These are phyloP conservation scores for Cyanoliseus patagonus DNA, from an alignment of 2,113 vertebrate species.

Conservation along the genomic window DNA sequence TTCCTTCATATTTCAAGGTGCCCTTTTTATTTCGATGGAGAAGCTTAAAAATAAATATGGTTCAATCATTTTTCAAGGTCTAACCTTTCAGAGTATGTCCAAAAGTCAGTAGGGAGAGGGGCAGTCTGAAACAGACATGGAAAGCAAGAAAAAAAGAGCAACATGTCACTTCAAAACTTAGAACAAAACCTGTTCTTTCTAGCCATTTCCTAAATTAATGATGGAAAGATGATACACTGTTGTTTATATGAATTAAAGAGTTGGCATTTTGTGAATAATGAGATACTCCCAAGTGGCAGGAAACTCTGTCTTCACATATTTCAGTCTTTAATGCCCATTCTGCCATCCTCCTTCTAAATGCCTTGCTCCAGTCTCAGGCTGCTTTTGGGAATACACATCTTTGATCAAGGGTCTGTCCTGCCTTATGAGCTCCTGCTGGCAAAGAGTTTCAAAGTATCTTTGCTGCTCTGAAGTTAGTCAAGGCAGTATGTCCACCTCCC, in stretches of 20 bases:
- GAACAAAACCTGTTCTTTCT: not conserved
- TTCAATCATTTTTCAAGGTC: not conserved
- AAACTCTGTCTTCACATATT: not conserved
- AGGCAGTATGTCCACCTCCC: not conserved
- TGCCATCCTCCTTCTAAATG: not conserved
- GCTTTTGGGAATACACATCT: not conserved
- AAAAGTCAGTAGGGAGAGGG: not conserved
- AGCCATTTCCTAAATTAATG: not conserved
- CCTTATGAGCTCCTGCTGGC: not conserved
- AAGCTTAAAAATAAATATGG: not conserved
- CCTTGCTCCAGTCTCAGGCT: not conserved
- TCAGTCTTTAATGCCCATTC: not conserved
- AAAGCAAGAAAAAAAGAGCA: conserved; percentile 1
- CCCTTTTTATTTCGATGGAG: not conserved
- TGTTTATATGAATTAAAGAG: conserved; percentile 3
- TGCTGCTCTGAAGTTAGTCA: not conserved
- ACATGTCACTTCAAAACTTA: not conserved
- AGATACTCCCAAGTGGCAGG: not conserved
- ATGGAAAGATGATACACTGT: not conserved
- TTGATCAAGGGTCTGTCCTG: not conserved
- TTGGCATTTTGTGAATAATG: not conserved
- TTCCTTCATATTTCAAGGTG: conserved; percentile 30
- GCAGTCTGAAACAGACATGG: not conserved
- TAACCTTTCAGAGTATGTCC: not conserved
- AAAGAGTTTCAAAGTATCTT: not conserved